These are phyloP conservation scores for Pilophorus perplexus DNA, from an alignment of 2,888 invertebrate species.

Conservation along the genomic window DNA sequence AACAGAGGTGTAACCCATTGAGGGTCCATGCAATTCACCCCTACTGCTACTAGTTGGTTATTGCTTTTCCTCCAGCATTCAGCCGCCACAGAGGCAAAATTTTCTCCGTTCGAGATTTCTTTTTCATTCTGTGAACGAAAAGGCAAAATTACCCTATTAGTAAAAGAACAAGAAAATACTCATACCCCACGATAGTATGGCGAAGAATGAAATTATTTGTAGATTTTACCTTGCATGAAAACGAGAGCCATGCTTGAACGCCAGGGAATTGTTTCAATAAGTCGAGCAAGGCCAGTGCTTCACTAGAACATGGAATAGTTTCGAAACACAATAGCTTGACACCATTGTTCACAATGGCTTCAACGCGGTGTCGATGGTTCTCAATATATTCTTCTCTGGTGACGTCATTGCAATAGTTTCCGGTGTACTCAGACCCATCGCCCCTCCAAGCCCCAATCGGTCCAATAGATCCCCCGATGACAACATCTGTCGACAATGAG, in stretches of 20 bases:
- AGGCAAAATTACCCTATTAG: slow-evolving; percentile 46
- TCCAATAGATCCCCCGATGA: slow-evolving; percentile 85
- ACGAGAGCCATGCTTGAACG: slow-evolving; percentile 82
- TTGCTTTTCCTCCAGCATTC: slow-evolving; percentile 60
- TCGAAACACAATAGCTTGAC: slow-evolving; percentile 86
- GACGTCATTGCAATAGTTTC: slow-evolving; percentile 70
- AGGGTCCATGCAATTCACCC: slow-evolving; percentile 83
- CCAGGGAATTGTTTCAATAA: slow-evolving; percentile 75
- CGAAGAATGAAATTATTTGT: not conserved
- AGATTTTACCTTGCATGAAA: slow-evolving; percentile 72
- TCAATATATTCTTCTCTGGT: slow-evolving; percentile 65
- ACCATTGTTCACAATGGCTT: slow-evolving; percentile 73
- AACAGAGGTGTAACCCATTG: slow-evolving; percentile 61
- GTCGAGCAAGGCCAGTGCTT: slow-evolving; percentile 79
- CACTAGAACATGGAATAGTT: slow-evolving; percentile 81
- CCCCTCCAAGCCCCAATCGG: slow-evolving; percentile 88
- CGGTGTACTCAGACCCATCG: slow-evolving; percentile 93
- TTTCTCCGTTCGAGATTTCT: slow-evolving; percentile 75
- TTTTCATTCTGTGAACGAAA: slow-evolving; percentile 60
- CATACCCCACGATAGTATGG: not conserved
- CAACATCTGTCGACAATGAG: slow-evolving; percentile 45
- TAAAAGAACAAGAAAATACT: not conserved
- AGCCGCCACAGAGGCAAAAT: slow-evolving; percentile 69
- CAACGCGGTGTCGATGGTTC: slow-evolving; percentile 82
- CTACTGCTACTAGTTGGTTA: slow-evolving; percentile 76